Evolutionary conservation across 2,113 vertebrate genomes (phyloP).

Genomic region (Menidia beryllina): DNA sequence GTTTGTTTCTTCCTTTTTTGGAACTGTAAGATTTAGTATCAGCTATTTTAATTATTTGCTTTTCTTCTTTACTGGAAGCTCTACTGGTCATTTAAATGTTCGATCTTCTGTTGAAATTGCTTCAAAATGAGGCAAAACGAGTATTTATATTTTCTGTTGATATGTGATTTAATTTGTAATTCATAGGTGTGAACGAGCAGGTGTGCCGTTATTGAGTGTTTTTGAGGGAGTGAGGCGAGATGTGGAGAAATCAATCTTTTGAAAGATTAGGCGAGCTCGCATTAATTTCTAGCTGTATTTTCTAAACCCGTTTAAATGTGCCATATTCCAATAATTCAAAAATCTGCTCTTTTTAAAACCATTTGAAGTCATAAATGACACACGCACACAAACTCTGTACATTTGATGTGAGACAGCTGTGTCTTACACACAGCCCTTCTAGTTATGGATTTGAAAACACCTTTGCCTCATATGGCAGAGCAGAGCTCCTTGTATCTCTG

Average conservation of each 20-base stretch:
- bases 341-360: not conserved
- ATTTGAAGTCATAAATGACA: not conserved
- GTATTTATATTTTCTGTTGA: not conserved
- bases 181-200: conserved; percentile 1
- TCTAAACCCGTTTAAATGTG: not conserved
- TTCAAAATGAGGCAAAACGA: conserved; percentile 10
- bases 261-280: not conserved
- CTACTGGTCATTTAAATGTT: conserved; percentile 52
- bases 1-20: conserved; percentile 64
- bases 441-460: conserved; percentile 61
- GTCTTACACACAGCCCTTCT: conserved; percentile 32
- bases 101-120: conserved; percentile 45
- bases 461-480: conserved; percentile 51
- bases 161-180: not conserved
- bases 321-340: not conserved
- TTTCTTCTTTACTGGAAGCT: conserved; percentile 42
- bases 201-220: conserved; percentile 28
- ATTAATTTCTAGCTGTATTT: not conserved
- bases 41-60: conserved; percentile 70
- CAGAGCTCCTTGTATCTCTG: conserved; percentile 72
- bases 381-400: conserved; percentile 6
- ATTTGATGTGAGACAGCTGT: conserved; percentile 7
- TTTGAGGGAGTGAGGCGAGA: conserved; percentile 20
- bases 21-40: conserved; percentile 66
- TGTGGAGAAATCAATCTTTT: conserved; percentile 21